Percentiles rank a stretch among this genome's conserved stretches.
Conservation (phyloP, 30 jellyfish, hydroid and myxozoan species). For the Aurelia coerulea region DNA sequence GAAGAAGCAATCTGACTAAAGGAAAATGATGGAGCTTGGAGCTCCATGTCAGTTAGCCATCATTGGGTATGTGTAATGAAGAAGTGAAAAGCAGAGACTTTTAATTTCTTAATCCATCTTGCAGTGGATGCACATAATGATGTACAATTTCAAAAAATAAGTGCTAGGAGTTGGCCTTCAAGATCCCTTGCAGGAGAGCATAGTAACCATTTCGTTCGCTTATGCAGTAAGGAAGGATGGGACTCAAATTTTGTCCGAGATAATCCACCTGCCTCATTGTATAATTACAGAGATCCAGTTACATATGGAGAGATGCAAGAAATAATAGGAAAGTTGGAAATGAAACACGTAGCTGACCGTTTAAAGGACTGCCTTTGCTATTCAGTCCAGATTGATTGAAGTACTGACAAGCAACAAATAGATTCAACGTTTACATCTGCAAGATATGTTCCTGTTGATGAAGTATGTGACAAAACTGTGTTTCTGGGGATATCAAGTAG, state of each 20-base stretch:
- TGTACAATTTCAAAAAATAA: conserved; percentile 39
- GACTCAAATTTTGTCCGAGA: conserved; percentile 32
- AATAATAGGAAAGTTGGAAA: conserved; percentile 34
- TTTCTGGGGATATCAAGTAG: conserved; percentile 69
- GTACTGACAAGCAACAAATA: conserved; percentile 58
- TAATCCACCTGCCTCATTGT: conserved; percentile 23
- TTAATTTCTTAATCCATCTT: conserved; percentile 17
- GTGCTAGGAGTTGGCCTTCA: conserved; percentile 69
- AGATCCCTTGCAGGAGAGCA: conserved; percentile 51
- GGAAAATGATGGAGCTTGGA: conserved; percentile 26
- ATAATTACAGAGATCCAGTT: conserved; percentile 60
- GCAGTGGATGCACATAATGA: conserved; percentile 45
- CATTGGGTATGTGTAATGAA: conserved; percentile 34
- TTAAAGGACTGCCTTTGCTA: conserved; percentile 44
- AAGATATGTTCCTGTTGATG: conserved; percentile 55
- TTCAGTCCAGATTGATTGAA: conserved; percentile 57
- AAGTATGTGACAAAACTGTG: conserved; percentile 47
- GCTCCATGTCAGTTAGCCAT: conserved; percentile 36
- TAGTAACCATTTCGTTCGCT: conserved; percentile 40
- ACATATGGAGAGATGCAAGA: conserved; percentile 47
- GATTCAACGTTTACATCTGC: conserved; percentile 54
- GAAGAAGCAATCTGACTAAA: conserved; percentile 11
- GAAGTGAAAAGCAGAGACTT: conserved; percentile 3
- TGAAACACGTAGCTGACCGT: conserved; percentile 40
- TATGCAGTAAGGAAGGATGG: conserved; percentile 29